Base-by-base conservation (phyloP, 2,888 invertebrate genomes). In the Caenorhabditis sp. region DNA sequence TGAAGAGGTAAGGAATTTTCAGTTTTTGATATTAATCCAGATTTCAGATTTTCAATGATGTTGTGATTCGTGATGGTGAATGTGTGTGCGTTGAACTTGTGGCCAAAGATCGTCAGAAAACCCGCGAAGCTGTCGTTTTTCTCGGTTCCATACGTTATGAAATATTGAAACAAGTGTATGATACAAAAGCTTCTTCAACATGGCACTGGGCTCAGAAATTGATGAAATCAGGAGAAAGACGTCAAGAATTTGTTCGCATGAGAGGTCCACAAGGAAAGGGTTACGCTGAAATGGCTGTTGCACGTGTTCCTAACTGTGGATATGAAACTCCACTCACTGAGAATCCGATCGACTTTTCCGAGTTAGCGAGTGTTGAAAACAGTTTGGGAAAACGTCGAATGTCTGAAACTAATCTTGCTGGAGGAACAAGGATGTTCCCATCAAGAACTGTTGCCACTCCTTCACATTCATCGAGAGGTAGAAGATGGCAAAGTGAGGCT, bases 31-130 rank as follows among this genome's bases (percentile, higher is more conserved):
- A n/a, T n/a, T n/a, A n/a, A n/a, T n/a, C n/a, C n/a, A n/a, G n/a
- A n/a, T 27, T 76, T 12, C 84, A 92, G 91, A 92, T 95, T 76
- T 97, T 97, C 91, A 93, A 93, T 90, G 97, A 99, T 90, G 95
- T 97, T 88, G 91, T 95, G 88, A 95, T 97, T 37, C 92, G 96
- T 57, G 97, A 97, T 90, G 97, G 97, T 0, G 97, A 99, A 90
- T 95, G 97, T 93, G 95, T 99, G 65, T 97, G 97, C 89, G 97
- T 99, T 70, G 97, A 99, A 89, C 90, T 99, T 87, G 94, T 96
- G 68, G 97, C 97, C 65, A 92, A 93, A 51, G 97, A 97, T 87
- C 92, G 82, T 14, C 77, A 77, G n/a, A 66, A 68, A 24, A 69
- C 72, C 12, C 66, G 78, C n/a, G 95, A 95, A 89, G 94, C 95